Evolutionary conservation across 2,113 vertebrate genomes (phyloP).

Genomic region (Dendrocopos noguchii): DNA sequence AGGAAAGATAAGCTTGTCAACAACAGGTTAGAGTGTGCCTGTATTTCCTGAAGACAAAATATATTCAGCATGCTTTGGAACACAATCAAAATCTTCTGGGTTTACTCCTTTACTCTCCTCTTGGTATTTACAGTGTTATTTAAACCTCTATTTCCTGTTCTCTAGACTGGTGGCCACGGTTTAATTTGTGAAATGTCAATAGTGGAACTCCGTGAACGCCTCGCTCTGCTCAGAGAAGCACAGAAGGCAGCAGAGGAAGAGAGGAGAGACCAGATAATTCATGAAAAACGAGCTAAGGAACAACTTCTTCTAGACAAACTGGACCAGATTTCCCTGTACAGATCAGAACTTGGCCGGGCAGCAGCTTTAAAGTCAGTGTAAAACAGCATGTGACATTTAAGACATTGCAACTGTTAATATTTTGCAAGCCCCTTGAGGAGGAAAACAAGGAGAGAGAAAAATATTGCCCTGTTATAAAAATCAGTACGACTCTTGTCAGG

Average conservation of each 20-base stretch:
- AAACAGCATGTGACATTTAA: slow-evolving; percentile 52
- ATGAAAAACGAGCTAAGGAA: slow-evolving; percentile 81
- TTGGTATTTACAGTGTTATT: slow-evolving; percentile 50
- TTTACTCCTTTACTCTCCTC: neutral
- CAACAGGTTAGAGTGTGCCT: neutral
- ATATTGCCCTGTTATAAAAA: neutral
- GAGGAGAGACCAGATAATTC: slow-evolving; percentile 82
- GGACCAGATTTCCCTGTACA: slow-evolving; percentile 82
- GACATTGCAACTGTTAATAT: slow-evolving; percentile 4
- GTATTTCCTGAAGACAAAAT: neutral
- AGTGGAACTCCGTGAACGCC: slow-evolving; percentile 86
- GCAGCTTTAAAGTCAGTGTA: slow-evolving; percentile 81
- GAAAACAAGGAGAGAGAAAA: neutral
- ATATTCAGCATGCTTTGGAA: slow-evolving; percentile 15
- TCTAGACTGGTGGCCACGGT: slow-evolving; percentile 83
- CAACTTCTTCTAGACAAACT: slow-evolving; percentile 80
- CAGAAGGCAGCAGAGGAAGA: slow-evolving; percentile 79
- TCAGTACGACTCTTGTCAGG: neutral
- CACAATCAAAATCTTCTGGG: neutral
- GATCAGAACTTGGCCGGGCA: slow-evolving; percentile 75
- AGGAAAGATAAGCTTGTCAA: neutral
- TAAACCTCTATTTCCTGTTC: neutral
- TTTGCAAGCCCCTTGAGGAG: slow-evolving; percentile 4
- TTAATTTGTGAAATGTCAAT: slow-evolving; percentile 93
- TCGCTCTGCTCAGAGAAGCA: slow-evolving; percentile 79